These are phyloP conservation scores for Pomacea canaliculata DNA, from an alignment of 2,888 invertebrate genomes.

Conservation along the genomic window DNA sequence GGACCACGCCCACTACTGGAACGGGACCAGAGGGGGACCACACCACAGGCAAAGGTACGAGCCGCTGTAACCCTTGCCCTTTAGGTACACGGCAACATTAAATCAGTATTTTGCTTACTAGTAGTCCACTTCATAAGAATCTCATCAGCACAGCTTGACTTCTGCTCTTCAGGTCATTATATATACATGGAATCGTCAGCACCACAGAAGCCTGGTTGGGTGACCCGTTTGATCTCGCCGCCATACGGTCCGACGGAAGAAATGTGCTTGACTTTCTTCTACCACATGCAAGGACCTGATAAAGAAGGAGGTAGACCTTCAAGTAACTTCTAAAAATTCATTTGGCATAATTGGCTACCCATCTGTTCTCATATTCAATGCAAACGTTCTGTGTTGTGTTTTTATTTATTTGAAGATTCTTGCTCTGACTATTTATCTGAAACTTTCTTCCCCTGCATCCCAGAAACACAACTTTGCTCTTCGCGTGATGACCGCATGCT, in stretches of 20 bases:
- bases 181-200: conserved; percentile 35
- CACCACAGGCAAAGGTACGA: conserved; percentile 34
- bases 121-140: too few relatives aligned
- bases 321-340: too few relatives aligned
- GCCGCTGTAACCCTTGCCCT: neutral
- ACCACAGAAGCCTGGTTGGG: conserved; percentile 43
- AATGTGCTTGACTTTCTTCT: conserved; percentile 55
- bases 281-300: conserved; percentile 52
- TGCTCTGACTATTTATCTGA: too few relatives aligned
- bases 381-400: too few relatives aligned
- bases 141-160: too few relatives aligned
- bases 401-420: too few relatives aligned
- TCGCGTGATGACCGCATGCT: too few relatives aligned
- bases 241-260: conserved; percentile 35
- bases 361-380: too few relatives aligned
- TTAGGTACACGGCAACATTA: too few relatives aligned
- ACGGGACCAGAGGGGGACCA: conserved; percentile 57
- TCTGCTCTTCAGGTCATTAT: conserved; percentile 25
- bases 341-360: neutral
- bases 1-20: conserved; percentile 43
- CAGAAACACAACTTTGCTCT: too few relatives aligned
- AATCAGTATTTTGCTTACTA: too few relatives aligned
- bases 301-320: conserved; percentile 24
- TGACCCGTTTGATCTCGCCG: conserved; percentile 45
- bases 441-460: too few relatives aligned